These are phyloP conservation scores for Tetramorium bicarinatum DNA, from an alignment of 2,888 invertebrate genomes.

Conservation along the genomic window DNA sequence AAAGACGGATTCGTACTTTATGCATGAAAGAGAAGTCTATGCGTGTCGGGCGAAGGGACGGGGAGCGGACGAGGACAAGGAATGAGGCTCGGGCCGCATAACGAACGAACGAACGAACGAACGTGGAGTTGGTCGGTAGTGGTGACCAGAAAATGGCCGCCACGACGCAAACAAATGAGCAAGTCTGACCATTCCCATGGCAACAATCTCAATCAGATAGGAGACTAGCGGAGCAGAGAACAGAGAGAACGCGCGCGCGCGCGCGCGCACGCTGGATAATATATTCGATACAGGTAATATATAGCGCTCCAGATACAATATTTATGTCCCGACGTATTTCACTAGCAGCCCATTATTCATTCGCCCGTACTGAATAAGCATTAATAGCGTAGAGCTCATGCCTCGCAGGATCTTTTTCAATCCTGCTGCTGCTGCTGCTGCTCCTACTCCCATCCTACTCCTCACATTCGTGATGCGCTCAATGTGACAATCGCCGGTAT, in stretches of 20 bases:
- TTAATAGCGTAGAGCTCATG: slow-evolving; percentile 82
- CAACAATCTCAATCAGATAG: slow-evolving; percentile 84
- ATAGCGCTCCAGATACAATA: slow-evolving; percentile 86
- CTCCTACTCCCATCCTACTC: not conserved
- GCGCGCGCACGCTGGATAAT: slow-evolving; percentile 76
- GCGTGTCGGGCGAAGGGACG: slow-evolving; percentile 8
- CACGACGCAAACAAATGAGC: slow-evolving; percentile 71
- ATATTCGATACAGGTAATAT: slow-evolving; percentile 85
- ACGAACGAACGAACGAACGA: slow-evolving; percentile 53
- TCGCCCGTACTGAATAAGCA: slow-evolving; percentile 85
- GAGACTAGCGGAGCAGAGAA: slow-evolving; percentile 73
- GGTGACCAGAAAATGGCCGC: slow-evolving; percentile 67
- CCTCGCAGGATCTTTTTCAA: slow-evolving; percentile 42
- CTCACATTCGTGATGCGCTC: not conserved
- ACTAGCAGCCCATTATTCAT: slow-evolving; percentile 86
- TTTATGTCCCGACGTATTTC: slow-evolving; percentile 85
- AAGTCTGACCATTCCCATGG: slow-evolving; percentile 82
- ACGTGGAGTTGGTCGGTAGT: slow-evolving; percentile 54
- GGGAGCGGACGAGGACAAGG: slow-evolving; percentile 22
- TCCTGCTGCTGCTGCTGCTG: not conserved
- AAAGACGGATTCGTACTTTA: slow-evolving; percentile 45
- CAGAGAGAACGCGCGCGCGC: slow-evolving; percentile 67
- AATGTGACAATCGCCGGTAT: not conserved
- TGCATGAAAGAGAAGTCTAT: slow-evolving; percentile 46
- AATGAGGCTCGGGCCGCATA: slow-evolving; percentile 27